Evolutionary conservation across 2,888 invertebrate genomes (phyloP).

Genomic region (Macrosiphum euphorbiae): DNA sequence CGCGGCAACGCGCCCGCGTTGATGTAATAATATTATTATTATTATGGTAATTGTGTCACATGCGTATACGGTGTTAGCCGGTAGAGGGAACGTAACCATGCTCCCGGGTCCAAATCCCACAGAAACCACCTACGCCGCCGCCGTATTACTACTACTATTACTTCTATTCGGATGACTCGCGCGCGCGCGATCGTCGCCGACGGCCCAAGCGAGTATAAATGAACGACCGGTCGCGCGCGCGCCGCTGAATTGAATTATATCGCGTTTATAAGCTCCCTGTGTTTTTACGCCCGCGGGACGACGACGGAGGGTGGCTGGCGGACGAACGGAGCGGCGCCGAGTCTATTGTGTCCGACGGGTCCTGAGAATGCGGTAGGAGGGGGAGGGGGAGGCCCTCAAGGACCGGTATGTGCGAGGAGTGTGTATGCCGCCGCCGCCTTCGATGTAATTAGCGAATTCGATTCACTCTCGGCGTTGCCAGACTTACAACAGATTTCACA

Average conservation of each 20-base stretch:
- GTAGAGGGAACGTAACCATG: slow-evolving; percentile 24
- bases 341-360: slow-evolving; percentile 48
- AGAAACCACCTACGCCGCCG: slow-evolving; percentile 61
- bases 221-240: slow-evolving; percentile 54
- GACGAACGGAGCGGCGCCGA: slow-evolving; percentile 2
- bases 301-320: background rate
- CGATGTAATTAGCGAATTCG: slow-evolving; percentile 62
- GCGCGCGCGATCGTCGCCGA: slow-evolving; percentile 37
- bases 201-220: slow-evolving; percentile 37
- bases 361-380: background rate
- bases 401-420: slow-evolving; percentile 48
- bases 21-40: slow-evolving; percentile 38
- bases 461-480: slow-evolving; percentile 64
- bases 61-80: background rate
- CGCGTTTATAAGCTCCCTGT: slow-evolving; percentile 60
- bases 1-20: background rate
- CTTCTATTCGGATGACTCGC: slow-evolving; percentile 59
- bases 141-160: slow-evolving; percentile 21
- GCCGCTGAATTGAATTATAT: slow-evolving; percentile 55
- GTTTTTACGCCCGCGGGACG: slow-evolving; percentile 46
- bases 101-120: slow-evolving; percentile 51
- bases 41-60: slow-evolving; percentile 42
- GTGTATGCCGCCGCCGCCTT: background rate
- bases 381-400: slow-evolving; percentile 44
- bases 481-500: slow-evolving; percentile 62